phyloP scores from a whole-genome alignment of 2,113 vertebrate genomes.

The Seriola aureovittata region DNA sequence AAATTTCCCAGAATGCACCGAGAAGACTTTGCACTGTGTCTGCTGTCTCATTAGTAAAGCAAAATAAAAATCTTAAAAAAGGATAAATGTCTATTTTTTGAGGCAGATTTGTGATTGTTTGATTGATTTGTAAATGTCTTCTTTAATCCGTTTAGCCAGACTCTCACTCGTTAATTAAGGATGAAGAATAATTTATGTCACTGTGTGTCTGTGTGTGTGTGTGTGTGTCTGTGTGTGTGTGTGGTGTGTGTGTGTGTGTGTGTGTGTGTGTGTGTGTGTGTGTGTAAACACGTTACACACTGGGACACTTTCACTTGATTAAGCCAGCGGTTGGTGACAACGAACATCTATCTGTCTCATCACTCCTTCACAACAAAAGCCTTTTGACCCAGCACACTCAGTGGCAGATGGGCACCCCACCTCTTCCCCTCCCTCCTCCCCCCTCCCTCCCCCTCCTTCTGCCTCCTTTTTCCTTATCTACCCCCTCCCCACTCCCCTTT shows the following conservation, averaged over 20 bases:
- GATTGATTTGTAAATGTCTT: slow-evolving; percentile 9
- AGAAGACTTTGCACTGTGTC: not conserved
- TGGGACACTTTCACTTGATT: slow-evolving; percentile 78
- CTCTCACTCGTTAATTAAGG: slow-evolving; percentile 8
- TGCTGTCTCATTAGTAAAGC: no score
- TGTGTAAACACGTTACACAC: slow-evolving; percentile 28
- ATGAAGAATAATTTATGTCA: not conserved
- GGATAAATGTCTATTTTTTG: not conserved
- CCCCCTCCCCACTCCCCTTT: slow-evolving; percentile 7
- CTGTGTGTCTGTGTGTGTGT: not conserved
- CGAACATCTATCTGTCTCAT: slow-evolving; percentile 74
- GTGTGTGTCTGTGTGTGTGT: not conserved
- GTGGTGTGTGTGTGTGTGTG: not conserved
- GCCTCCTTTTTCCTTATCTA: slow-evolving; percentile 10
- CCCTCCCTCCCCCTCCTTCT: slow-evolving; percentile 25
- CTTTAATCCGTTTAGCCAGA: not conserved
- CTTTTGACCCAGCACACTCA: slow-evolving; percentile 64
- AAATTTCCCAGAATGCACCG: not conserved
- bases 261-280: slow-evolving; percentile 15
- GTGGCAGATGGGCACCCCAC: slow-evolving; percentile 70
- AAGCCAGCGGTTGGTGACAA: slow-evolving; percentile 72
- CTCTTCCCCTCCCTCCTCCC: not conserved
- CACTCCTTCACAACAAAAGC: slow-evolving; percentile 77
- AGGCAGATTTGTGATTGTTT: not conserved
- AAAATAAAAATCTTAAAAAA: no score